phyloP scores from a whole-genome alignment of 2,888 invertebrate genomes.

The Tachystola acroxantha region DNA sequence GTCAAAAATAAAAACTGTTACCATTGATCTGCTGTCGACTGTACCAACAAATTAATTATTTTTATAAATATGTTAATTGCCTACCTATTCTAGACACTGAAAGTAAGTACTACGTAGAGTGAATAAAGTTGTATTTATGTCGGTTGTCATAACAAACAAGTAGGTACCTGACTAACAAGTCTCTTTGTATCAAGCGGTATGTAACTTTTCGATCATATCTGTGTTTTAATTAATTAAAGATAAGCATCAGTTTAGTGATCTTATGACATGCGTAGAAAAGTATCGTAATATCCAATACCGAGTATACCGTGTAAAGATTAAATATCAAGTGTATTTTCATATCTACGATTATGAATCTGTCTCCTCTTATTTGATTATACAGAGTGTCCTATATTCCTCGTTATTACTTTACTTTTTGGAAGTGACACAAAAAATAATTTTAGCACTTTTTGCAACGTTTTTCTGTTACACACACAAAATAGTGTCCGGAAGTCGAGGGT shows the following conservation, averaged over 20 bases:
- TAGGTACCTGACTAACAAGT: not conserved
- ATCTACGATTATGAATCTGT: too few species aligned
- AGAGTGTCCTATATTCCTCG: too few species aligned
- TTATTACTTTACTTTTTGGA: too few species aligned
- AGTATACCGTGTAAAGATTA: not conserved
- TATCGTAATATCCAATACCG: conserved; percentile 6
- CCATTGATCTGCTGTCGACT: too few species aligned
- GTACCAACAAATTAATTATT: too few species aligned
- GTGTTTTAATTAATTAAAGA: conserved; percentile 20
- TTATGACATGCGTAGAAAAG: conserved; percentile 13
- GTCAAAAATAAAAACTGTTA: too few species aligned
- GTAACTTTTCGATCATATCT: conserved; percentile 18
- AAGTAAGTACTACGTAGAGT: too few species aligned
- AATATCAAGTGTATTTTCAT: conserved; percentile 4
- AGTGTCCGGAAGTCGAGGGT: conserved; percentile 34
- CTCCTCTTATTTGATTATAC: too few species aligned
- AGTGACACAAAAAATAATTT: not conserved
- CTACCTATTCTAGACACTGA: too few species aligned
- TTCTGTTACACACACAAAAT: not conserved
- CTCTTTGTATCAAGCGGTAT: not conserved
- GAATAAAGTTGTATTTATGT: not conserved
- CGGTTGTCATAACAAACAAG: conserved; percentile 7
- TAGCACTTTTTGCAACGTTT: not conserved
- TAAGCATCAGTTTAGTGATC: conserved; percentile 13
- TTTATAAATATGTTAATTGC: too few species aligned